A percentile compares a stretch with the other conserved stretches of the same genome.
These are phyloP conservation scores for Porites cylindrica DNA, from an alignment of 92 coral and sea anemone species.

Conservation along the genomic window DNA sequence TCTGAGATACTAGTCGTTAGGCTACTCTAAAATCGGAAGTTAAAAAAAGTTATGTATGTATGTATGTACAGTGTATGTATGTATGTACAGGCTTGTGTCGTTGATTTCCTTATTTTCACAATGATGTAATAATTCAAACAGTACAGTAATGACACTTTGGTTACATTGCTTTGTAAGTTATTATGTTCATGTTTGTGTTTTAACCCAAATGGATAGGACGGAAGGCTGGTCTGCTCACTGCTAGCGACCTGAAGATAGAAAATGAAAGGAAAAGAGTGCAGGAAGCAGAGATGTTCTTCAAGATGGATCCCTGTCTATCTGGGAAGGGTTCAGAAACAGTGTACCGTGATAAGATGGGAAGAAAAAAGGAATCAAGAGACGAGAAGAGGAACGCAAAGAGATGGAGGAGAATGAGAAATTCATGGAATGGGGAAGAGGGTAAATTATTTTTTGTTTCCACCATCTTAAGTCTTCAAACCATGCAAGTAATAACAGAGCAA, in stretches of 20 bases:
- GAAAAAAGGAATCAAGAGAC: slow-evolving; percentile 76
- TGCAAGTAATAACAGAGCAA: not conserved
- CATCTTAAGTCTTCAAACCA: too few species aligned
- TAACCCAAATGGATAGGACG: slow-evolving; percentile 43
- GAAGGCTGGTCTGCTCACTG: slow-evolving; percentile 92
- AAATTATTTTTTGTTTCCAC: not conserved
- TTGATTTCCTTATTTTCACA: too few species aligned
- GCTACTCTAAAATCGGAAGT: too few species aligned
- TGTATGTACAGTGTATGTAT: too few species aligned
- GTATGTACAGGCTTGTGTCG: too few species aligned
- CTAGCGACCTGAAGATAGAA: slow-evolving; percentile 77
- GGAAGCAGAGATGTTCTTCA: slow-evolving; percentile 82
- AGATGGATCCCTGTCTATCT: slow-evolving; percentile 75
- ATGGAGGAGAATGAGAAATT: slow-evolving; percentile 89
- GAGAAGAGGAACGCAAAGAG: slow-evolving; percentile 87
- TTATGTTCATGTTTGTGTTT: not conserved
- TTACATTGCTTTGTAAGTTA: too few species aligned
- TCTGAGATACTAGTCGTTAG: too few species aligned
- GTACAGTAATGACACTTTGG: too few species aligned
- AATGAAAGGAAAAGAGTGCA: slow-evolving; percentile 68
- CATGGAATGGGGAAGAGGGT: slow-evolving; percentile 98
- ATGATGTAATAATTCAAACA: too few species aligned
- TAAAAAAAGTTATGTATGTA: too few species aligned
- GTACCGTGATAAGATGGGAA: slow-evolving; percentile 91
- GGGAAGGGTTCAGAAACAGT: slow-evolving; percentile 91